Base-by-base conservation (phyloP, 2,113 vertebrate genomes). In the Thomomys bottae region DNA sequence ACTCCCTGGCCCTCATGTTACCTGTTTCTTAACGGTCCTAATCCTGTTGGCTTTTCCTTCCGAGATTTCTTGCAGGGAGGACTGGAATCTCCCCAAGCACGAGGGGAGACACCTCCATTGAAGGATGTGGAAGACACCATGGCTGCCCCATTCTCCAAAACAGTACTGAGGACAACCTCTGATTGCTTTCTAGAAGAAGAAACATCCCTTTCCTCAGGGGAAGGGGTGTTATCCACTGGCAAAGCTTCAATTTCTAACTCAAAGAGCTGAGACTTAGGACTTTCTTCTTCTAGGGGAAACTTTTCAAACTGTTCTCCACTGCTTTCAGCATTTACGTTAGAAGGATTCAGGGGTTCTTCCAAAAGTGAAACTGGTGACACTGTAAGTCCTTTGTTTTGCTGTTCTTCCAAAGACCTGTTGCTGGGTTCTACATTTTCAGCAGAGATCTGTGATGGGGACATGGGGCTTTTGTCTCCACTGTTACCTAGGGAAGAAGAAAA, bases 101-200 rank as follows among this genome's bases (percentile, higher is more conserved):
- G 94, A 93, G 28, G 95, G 95, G 24, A 97, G 68, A 23, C 97
- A 1, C 96, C 97, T 40, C 98, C 97, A 64, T 95, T 97, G 92
- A 96, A 76, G n/a, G 72, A 64, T 93, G 93, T 95, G 30, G 93
- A 96, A 67, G 97, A 97, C 67, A 92, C 95, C 0, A 87, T 26
- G 28, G 26, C 54, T 87, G 80, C 90, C 94, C 97, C 63, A 92
- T 97, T 95, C 97, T 98, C 96, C 96, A 97, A 42, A 84, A 97
- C 88, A 94, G 96, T 93, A 97, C 92, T 6, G 92, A 97, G 68
- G 96, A 97, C 38, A 86, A 91, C 93, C 86, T 91, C 92, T 87
- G 96, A 0, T 21, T 87, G 92, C 77, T 85, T 94, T 71, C 70
- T 93, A 38, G 95, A 96, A 80, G 94, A 95, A 70, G 96, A 87